Evolutionary conservation across 2,113 vertebrate species (phyloP), one percentile per base, ranked within the genome.

Genomic region (Gnathochromis pfefferi): DNA sequence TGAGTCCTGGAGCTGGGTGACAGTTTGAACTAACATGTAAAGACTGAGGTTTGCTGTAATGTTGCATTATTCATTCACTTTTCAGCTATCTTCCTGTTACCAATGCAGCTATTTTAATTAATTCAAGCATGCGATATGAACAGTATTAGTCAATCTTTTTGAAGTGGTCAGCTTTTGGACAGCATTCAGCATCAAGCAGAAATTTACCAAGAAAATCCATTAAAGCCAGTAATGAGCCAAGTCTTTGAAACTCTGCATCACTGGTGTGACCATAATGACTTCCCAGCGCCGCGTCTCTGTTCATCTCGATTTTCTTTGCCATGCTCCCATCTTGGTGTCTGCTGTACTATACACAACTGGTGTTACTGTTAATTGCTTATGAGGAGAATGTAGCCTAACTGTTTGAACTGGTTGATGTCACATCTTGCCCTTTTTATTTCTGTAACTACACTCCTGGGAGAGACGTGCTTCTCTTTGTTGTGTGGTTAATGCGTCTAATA

Each of bases 401-500:
- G n/a, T 81, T 40, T 80, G 40, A 57, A 45, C 57, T 17, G 3
- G 63, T 83, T 83, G 23, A 23, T 80, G 65, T 51, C 53, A 73
- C 12, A 82, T 40, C 6, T 3, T 28, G 8, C 6, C 57, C 58
- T 80, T 90, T 38, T 75, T 82, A 78, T 87, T 70, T 78, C 17
- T 80, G 3, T 17, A 38, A 21, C 40, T 51, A 47, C 51, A 70
- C 51, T 79, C 53, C 23, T 28, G 63, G 35, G 88, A 83, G 49
- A 17, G 31, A 9, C 21, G 26, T 26, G 3, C 7, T 80, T 11
- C 35, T 81, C 88, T 84, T 89, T 88, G 83, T 75, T 90, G 28
- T 83, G 23, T 19, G 53, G 40, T 35, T 88, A 63, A 79, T 60
- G 4, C 31, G 31, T 91, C 85, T 85, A 92, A 86, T 92, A 60